Conservation (phyloP, 2,797 vertebrate species). For the Rousettus madagascariensis region DNA sequence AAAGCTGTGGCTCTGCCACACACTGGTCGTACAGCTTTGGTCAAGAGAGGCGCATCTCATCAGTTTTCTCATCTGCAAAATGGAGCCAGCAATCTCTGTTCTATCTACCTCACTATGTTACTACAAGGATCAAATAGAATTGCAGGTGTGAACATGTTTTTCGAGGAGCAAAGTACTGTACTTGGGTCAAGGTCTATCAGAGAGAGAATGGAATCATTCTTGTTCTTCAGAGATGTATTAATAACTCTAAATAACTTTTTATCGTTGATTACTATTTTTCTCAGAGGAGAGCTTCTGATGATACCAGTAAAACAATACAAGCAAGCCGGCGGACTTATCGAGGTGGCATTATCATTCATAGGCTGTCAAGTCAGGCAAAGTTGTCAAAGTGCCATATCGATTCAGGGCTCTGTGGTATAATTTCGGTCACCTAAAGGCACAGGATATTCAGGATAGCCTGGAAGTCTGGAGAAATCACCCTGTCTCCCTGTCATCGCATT, state of each 20-base stretch:
- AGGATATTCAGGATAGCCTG: neutral
- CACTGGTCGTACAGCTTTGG: neutral
- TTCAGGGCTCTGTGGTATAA: neutral
- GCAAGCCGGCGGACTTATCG: neutral
- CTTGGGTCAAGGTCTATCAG: neutral
- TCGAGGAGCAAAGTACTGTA: neutral
- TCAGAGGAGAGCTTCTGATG: neutral
- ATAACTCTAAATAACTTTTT: neutral
- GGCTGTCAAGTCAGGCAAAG: neutral
- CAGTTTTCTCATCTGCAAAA: neutral
- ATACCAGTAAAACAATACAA: neutral
- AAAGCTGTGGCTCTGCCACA: neutral
- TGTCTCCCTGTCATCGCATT: neutral
- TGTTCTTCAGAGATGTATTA: neutral
- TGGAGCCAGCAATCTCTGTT: neutral
- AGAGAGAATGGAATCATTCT: neutral
- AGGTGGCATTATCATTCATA: neutral
- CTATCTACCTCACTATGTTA: neutral
- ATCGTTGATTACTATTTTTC: neutral
- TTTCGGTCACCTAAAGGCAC: neutral
- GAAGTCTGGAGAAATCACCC: neutral
- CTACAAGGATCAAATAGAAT: neutral
- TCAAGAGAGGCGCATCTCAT: neutral
- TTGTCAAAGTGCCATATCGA: neutral
- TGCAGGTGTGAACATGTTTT: neutral